Evolutionary conservation across 2,888 invertebrate species (phyloP).

Genomic region (Panzeria rudis): DNA sequence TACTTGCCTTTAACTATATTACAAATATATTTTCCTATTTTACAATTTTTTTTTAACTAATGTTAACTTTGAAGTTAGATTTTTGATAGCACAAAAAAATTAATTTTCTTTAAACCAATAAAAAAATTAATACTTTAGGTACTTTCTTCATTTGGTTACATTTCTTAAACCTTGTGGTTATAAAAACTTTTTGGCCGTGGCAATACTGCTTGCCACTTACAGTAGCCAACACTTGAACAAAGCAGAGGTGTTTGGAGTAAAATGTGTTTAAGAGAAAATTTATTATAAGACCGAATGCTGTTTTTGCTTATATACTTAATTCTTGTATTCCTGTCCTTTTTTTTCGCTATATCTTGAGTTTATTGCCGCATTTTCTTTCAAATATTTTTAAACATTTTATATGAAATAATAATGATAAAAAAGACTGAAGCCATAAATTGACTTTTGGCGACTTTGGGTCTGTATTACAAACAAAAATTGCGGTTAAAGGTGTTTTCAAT

Average conservation of each 20-base stretch:
- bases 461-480: constrained; percentile 63
- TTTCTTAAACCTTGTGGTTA: too few relatives aligned
- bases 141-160: too few relatives aligned
- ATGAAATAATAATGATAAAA: constrained; percentile 50
- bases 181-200: background rate
- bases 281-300: constrained; percentile 23
- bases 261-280: constrained; percentile 26
- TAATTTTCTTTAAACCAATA: too few relatives aligned
- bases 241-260: background rate
- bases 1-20: too few relatives aligned
- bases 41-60: too few relatives aligned
- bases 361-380: constrained; percentile 63
- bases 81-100: too few relatives aligned
- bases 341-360: constrained; percentile 57
- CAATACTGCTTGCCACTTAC: background rate
- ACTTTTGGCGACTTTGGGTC: constrained; percentile 65
- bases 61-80: too few relatives aligned
- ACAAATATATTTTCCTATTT: too few relatives aligned
- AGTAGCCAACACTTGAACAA: constrained; percentile 2
- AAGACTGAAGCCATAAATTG: constrained; percentile 57
- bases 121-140: too few relatives aligned
- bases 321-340: constrained; percentile 2
- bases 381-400: constrained; percentile 37
- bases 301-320: constrained; percentile 5
- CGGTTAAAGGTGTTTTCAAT: constrained; percentile 63